Evolutionary conservation across 2,113 vertebrate genomes (phyloP), one percentile per base, ranked within the genome.

Genomic region (Serilophus lunatus): DNA sequence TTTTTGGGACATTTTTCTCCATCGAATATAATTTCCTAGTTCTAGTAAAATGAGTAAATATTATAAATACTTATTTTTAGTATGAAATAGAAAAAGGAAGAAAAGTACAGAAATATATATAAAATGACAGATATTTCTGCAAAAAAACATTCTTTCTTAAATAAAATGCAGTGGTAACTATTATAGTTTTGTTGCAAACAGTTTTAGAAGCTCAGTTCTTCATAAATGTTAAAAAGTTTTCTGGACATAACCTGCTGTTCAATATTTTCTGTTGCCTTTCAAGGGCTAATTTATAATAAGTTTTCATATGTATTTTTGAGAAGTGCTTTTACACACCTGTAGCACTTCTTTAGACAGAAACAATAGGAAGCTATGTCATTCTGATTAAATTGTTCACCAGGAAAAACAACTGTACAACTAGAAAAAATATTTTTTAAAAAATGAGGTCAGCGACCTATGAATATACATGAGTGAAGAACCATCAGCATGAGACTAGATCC

Each of bases 201-300:
- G 38, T 65, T 88, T 90, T 63, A 89, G 85, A 90, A 91, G 88
- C 45, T 89, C n/a, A 85, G 44, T 90, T 96, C 65, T 80, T 92
- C 74, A 91, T 18, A 74, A 81, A 10, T 84, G 49, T 47, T 79
- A 56, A 14, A 59, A 83, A 13, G 51, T 72, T 80, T 80, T 65
- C 65, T 72, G 45, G 40, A 33, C 18, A n/a, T 65, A 93, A 88
- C 10, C 18, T 59, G 44, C 44, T 92, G 22, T 26, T 63, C 84
- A 79, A 75, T 63, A 11, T 38, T 86, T 77, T 25, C 40, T 79
- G 20, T 53, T 10, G 54, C 10, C 4, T 83, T 78, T 68, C 17
- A 83, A 57, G 23, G 35, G 60, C n/a, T 82, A 49, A 64, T 35
- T 40, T 31, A n/a, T 12, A 23, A 6, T 45, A 6, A 78, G 75